phyloP scores from a whole-genome alignment of 1,140 invertebrate species.

The Drosophila navojoa region DNA sequence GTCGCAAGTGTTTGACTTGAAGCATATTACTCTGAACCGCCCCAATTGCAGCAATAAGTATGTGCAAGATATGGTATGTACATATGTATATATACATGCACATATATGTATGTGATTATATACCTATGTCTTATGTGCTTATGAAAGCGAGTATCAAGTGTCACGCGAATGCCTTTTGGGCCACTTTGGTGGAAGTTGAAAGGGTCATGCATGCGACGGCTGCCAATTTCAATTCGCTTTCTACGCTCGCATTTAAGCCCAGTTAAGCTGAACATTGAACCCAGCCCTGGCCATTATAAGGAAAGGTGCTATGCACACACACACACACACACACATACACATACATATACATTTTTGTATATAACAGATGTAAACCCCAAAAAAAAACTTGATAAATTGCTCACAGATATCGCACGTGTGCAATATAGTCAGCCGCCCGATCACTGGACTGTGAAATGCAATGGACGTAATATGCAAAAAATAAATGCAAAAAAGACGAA shows the following conservation, averaged over 20 bases:
- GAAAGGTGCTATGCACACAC: slow-evolving; percentile 24
- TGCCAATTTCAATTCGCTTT: slow-evolving; percentile 63
- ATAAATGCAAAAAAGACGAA: slow-evolving; percentile 20
- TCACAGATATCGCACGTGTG: slow-evolving; percentile 77
- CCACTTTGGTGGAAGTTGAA: slow-evolving; percentile 28
- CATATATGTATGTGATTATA: slow-evolving; percentile 26
- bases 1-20: slow-evolving; percentile 70
- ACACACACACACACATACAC: neutral
- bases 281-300: slow-evolving; percentile 10
- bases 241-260: slow-evolving; percentile 28
- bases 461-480: slow-evolving; percentile 43
- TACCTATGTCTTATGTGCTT: slow-evolving; percentile 7
- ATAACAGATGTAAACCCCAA: slow-evolving; percentile 20
- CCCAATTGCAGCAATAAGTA: slow-evolving; percentile 53
- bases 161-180: slow-evolving; percentile 59
- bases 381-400: slow-evolving; percentile 70
- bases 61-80: slow-evolving; percentile 15
- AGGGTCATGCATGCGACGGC: slow-evolving; percentile 52
- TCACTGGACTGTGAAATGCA: slow-evolving; percentile 78
- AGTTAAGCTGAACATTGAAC: slow-evolving; percentile 35
- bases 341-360: neutral
- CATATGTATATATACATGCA: slow-evolving; percentile 17
- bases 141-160: slow-evolving; percentile 62
- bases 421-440: slow-evolving; percentile 57
- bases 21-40: slow-evolving; percentile 75